These are phyloP conservation scores for Troilus luridus DNA, from an alignment of 2,888 invertebrate genomes.

Conservation along the genomic window DNA sequence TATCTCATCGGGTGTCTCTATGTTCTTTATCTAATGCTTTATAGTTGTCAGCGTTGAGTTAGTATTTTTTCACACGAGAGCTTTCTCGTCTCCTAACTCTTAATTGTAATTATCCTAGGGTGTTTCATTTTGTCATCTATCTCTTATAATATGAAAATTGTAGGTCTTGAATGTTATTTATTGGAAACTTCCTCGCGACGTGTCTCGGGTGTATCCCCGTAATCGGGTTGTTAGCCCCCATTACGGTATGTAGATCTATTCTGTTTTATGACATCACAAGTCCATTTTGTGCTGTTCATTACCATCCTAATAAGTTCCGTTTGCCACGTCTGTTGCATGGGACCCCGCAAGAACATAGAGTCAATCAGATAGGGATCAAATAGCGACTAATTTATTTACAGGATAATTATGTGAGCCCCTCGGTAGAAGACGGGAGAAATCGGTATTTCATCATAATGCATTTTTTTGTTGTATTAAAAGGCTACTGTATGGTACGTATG, in stretches of 20 bases:
- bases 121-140: neutral
- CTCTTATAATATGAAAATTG: neutral
- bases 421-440: too few species aligned
- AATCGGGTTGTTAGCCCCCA: neutral
- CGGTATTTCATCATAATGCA: too few species aligned
- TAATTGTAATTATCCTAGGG: neutral
- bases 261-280: too few species aligned
- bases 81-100: neutral
- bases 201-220: neutral
- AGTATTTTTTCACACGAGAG: slow-evolving; percentile 24
- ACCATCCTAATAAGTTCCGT: neutral
- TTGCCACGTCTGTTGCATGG: neutral
- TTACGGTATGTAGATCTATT: neutral
- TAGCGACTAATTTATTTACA: too few species aligned
- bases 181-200: neutral
- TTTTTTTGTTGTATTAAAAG: too few species aligned
- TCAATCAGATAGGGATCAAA: too few species aligned
- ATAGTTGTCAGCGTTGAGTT: slow-evolving; percentile 22
- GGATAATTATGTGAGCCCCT: too few species aligned
- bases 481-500: too few species aligned
- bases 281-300: neutral
- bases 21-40: neutral
- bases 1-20: neutral
- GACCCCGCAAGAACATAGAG: too few species aligned
- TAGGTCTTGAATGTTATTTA: neutral